Base-by-base conservation (phyloP, 1,140 invertebrate genomes). In the Formica exsecta region DNA sequence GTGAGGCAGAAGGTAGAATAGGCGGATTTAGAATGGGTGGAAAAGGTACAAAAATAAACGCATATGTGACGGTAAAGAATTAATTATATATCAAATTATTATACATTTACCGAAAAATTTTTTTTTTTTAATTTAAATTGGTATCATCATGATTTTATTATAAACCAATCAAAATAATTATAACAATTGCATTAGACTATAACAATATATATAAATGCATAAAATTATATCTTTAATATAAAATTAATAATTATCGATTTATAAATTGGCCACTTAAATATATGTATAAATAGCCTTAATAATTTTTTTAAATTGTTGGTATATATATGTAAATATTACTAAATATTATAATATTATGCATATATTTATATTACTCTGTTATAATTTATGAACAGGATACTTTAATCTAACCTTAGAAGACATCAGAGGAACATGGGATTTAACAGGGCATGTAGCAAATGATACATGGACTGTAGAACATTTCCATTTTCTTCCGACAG, bases 401-500 rank as follows among this genome's bases (percentile, higher is more conserved):
- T 41, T 41, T 11, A 38, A 41, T n/a, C 0, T 44, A 16, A 62
- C 16, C 6, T 0, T 19, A 5, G 1, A 76, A 32, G 38, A 62
- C 44, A 2, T 44, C 1, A 44, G 2, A 22, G 16, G 4, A 76
- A 62, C 36, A 13, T 44, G 22, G 7, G 8, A 44, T 76, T 16
- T 64, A 41, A n/a, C 2, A 62, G 57, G 74, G 1, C 16, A 36
- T 3, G 38, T 76, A 64, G 9, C 5, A 64, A 62, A 76, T 29
- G 74, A 76, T 76, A 76, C 22, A n/a, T 76, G 16, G 36, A 44
- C 41, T 76, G 16, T 76, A 62, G 38, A 76, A 41, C 22, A 64
- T 44, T n/a, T 64, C 5, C 22, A 0, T 29, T 0, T 6, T 2
- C 0, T 0, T 36, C 61, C 75, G 1, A 19, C 29, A 54, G 0